These are phyloP conservation scores for Subanguina moxae DNA, from an alignment of 1,140 invertebrate genomes.

Conservation along the genomic window DNA sequence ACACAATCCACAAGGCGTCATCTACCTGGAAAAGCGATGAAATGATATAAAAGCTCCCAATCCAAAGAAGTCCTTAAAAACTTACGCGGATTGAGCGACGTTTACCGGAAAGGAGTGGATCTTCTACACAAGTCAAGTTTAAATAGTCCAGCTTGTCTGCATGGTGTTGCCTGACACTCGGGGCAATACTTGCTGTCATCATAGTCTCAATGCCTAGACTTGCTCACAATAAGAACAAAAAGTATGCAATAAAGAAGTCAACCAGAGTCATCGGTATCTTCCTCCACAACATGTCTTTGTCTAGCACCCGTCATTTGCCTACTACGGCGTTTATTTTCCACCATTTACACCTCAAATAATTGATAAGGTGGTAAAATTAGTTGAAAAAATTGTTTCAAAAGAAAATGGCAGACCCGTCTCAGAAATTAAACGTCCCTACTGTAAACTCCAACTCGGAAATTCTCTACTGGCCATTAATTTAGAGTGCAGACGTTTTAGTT, in stretches of 20 bases:
- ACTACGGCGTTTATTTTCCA: no score
- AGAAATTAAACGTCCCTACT: no score
- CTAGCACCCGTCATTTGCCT: no score
- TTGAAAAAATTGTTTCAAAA: no score
- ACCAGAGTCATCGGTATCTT: not conserved
- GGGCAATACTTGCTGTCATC: not conserved
- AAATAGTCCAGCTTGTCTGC: not conserved
- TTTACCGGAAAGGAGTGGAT: not conserved
- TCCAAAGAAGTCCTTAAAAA: no score
- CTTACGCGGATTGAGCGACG: not conserved
- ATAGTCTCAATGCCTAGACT: not conserved
- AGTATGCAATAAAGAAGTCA: not conserved
- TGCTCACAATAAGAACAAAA: not conserved
- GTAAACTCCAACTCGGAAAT: no score
- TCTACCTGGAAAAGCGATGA: constrained; percentile 31
- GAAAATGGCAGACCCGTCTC: no score
- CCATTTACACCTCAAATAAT: no score
- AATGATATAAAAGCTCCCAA: no score
- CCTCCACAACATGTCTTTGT: not conserved
- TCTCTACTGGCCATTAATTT: no score
- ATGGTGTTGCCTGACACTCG: not conserved
- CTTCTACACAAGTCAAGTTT: not conserved
- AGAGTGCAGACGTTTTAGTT: no score
- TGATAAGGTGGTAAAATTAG: no score
- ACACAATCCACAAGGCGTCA: constrained; percentile 28